Evolutionary conservation across 2,797 vertebrate species (phyloP).

Genomic region (Coregonus ussuriensis): DNA sequence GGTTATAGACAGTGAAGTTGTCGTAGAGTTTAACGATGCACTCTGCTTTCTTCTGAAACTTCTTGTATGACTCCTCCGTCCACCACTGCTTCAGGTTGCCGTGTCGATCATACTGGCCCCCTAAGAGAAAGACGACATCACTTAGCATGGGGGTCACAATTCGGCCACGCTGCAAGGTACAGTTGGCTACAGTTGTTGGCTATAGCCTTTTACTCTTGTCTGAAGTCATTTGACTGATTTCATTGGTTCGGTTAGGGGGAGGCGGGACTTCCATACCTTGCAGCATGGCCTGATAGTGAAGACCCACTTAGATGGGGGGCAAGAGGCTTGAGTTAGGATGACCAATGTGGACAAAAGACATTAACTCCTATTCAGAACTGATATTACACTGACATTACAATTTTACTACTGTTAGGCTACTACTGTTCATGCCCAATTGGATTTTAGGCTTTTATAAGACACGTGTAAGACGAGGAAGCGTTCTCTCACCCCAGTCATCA

Average conservation of each 20-base stretch:
- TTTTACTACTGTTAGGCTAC: background rate
- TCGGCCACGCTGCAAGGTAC: background rate
- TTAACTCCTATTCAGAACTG: background rate
- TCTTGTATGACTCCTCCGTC: constrained; percentile 92
- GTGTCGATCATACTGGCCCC: constrained; percentile 92
- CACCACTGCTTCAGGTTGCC: constrained; percentile 98
- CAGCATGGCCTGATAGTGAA: background rate
- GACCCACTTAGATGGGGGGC: background rate
- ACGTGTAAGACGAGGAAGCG: background rate
- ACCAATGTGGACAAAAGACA: background rate
- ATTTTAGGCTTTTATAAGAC: background rate
- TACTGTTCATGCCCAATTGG: background rate
- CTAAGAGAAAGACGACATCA: constrained; percentile 61
- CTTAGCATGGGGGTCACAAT: background rate
- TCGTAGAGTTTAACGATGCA: constrained; percentile 94
- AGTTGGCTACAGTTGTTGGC: background rate
- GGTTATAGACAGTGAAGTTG: constrained; percentile 97
- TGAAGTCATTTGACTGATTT: background rate
- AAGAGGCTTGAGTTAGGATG: constrained; percentile 47
- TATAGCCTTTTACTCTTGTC: background rate
- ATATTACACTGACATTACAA: background rate
- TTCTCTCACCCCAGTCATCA: constrained; percentile 92
- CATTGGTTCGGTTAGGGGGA: background rate
- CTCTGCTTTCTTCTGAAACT: constrained; percentile 92
- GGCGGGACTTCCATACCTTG: background rate